Evolutionary conservation across 2,888 invertebrate species (phyloP), one percentile per base, ranked within the genome.

Genomic region (Bedellia somnulentella): DNA sequence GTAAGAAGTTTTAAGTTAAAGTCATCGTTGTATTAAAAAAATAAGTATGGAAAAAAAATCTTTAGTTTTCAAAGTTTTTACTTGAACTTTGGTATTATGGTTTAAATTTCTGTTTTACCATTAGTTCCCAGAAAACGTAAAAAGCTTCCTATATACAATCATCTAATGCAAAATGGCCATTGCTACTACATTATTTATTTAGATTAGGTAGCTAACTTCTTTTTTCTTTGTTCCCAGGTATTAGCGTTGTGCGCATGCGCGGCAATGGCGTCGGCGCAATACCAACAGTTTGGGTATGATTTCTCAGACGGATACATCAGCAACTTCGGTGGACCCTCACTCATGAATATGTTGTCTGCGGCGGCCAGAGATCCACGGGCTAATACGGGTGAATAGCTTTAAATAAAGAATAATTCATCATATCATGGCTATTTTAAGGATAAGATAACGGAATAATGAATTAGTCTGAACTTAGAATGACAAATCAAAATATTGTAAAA

Each of bases 361-460:
- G 62, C 62, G 5, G 56, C 63, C 22, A 75, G 82, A 45, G 82
- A 82, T 46, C 79, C 81, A 14, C 61, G 82, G 50, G 78, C 75
- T 25, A 79, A 82, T 47, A 73, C 58, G 52, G 77, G 78, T 76
- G 56, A 18, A 9, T n/a, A n/a, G n/a, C n/a, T 18, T 18, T 18
- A 18, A 9, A 18, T 9, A 18, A 23, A 32, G 33, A 40, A 40
- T 32, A 33, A 34, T 35, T 30, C 32, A 33, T 33, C 33, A 22
- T 29, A 12, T 16, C 29, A 18, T 25, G 25, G 13, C 13, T 18
- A 6, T 18, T 6, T 6, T 18, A 6, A 9, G 9, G 18, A 18
- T 9, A 6, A 9, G 5, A n/a, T n/a, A n/a, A n/a, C n/a, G n/a
- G n/a, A n/a, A n/a, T n/a, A n/a, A n/a, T n/a, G n/a, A n/a, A n/a